A percentile compares a stretch with the other conserved stretches of the same genome.
Evolutionary conservation across 35 echinoderm and acorn worm genomes (phyloP).

Genomic region (Patiria miniata): DNA sequence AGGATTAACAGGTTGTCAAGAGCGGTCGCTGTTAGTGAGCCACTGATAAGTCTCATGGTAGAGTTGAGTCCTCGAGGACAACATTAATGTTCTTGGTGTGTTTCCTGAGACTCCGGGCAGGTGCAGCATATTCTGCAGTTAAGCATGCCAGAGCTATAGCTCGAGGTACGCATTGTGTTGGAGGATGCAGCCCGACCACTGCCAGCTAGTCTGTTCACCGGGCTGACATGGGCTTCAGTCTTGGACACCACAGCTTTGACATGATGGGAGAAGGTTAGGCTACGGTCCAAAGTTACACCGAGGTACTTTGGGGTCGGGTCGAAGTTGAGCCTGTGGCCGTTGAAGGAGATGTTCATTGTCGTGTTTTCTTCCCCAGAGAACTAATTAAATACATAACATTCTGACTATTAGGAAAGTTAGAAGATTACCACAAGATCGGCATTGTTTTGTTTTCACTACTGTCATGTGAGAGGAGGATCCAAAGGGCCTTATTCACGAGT

Average conservation of each 20-base stretch:
- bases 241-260: background rate
- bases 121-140: slow-evolving; percentile 14
- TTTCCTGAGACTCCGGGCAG: slow-evolving; percentile 1
- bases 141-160: slow-evolving; percentile 7
- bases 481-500: too few relatives aligned
- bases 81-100: slow-evolving; percentile 11
- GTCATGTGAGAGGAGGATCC: too few relatives aligned
- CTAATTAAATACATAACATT: too few relatives aligned
- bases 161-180: slow-evolving; percentile 9
- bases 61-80: background rate
- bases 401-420: too few relatives aligned
- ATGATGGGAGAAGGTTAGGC: background rate
- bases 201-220: background rate
- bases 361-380: too few relatives aligned
- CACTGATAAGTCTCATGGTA: too few relatives aligned
- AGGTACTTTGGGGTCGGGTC: background rate
- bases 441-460: too few relatives aligned
- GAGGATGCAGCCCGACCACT: background rate
- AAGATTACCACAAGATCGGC: too few relatives aligned
- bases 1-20: background rate
- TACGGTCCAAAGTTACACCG: too few relatives aligned
- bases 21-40: background rate
- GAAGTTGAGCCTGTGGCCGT: background rate
- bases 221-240: background rate
- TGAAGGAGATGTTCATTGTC: background rate